phyloP scores from a whole-genome alignment of 2,888 invertebrate species.

The Pseudeuparius sepicola region DNA sequence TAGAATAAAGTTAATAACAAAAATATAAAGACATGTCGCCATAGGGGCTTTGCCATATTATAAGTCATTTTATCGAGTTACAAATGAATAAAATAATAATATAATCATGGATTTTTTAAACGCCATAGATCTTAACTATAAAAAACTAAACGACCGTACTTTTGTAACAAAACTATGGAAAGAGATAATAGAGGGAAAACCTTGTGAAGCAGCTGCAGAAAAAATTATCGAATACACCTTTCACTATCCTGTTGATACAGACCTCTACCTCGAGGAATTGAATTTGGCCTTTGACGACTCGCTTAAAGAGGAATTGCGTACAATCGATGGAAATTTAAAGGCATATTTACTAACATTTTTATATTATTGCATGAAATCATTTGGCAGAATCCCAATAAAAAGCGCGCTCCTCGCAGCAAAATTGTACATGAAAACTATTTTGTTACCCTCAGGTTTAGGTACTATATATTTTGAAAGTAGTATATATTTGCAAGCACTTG shows the following conservation, averaged over 20 bases:
- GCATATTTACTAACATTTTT: constrained; percentile 26
- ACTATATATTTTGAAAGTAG: constrained; percentile 24
- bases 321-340: constrained; percentile 24
- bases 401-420: constrained; percentile 21
- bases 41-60: too few species aligned
- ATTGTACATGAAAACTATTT: constrained; percentile 24
- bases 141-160: constrained; percentile 20
- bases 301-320: constrained; percentile 22
- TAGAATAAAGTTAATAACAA: too few species aligned
- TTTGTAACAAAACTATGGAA: constrained; percentile 22
- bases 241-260: constrained; percentile 26
- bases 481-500: constrained; percentile 20
- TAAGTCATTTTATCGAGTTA: too few species aligned
- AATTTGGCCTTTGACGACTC: constrained; percentile 21
- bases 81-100: too few species aligned
- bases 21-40: too few species aligned
- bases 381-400: constrained; percentile 19
- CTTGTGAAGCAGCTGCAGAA: constrained; percentile 18
- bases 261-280: constrained; percentile 22
- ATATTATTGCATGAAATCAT: constrained; percentile 23
- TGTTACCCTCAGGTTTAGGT: constrained; percentile 22
- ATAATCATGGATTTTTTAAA: background rate
- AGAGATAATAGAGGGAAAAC: constrained; percentile 22
- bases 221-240: constrained; percentile 24
- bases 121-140: constrained; percentile 14